A percentile compares a stretch with the other conserved stretches of the same genome.
These are phyloP conservation scores for Sylvicapra grimmia DNA, from an alignment of 2,113 vertebrate species.

Conservation along the genomic window DNA sequence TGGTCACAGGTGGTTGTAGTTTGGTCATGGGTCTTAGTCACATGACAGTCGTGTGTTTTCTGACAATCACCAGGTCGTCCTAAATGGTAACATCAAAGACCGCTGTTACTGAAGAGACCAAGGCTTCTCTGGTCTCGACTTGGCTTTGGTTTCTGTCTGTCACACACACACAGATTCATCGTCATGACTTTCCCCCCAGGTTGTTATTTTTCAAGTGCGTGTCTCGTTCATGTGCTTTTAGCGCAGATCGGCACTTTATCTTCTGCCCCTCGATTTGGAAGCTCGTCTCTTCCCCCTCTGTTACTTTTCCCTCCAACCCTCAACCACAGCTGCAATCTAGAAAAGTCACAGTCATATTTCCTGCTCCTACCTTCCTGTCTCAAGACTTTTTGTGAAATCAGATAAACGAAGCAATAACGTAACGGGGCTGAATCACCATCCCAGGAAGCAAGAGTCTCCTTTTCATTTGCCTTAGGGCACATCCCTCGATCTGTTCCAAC, in stretches of 20 bases:
- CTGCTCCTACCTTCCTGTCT: conserved; percentile 16
- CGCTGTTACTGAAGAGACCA: conserved; percentile 13
- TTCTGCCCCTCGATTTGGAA: conserved; percentile 56
- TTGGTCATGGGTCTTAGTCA: background rate
- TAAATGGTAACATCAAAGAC: background rate
- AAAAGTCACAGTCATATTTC: conserved; percentile 19
- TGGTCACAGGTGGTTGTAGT: background rate
- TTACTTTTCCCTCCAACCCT: background rate
- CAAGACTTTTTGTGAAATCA: conserved; percentile 44
- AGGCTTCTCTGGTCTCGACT: conserved; percentile 12
- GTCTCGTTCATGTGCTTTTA: conserved; percentile 18
- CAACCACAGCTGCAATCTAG: background rate
- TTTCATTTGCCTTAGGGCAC: conserved; percentile 60
- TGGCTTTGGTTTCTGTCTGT: background rate
- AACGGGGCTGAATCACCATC: conserved; percentile 45
- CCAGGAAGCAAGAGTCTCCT: conserved; percentile 45
- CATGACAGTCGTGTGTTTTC: background rate
- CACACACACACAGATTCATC: background rate
- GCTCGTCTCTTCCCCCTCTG: conserved; percentile 26
- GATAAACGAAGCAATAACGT: conserved; percentile 72
- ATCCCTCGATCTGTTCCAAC: conserved; percentile 19
- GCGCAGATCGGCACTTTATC: conserved; percentile 77
- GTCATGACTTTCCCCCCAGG: background rate
- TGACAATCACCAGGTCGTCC: conserved; percentile 53
- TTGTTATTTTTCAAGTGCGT: background rate